phyloP scores from a whole-genome alignment of 23 tunicate species.

The Ciona savignyi region DNA sequence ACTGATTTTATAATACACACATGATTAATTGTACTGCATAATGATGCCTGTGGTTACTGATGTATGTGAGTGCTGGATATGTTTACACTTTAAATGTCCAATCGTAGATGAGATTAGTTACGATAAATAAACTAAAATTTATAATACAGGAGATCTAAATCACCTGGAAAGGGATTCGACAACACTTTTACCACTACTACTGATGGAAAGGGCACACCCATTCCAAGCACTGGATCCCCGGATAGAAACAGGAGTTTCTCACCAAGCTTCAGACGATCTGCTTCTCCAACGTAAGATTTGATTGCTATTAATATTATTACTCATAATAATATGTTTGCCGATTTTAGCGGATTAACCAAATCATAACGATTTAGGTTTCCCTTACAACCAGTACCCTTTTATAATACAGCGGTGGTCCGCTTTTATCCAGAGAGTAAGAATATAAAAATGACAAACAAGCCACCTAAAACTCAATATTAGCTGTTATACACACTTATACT shows the following conservation, averaged over 20 bases:
- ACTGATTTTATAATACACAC: no score
- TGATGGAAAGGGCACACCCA: conserved; percentile 90
- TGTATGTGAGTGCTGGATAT: no score
- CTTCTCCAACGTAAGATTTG: conserved; percentile 77
- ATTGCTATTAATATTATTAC: neutral
- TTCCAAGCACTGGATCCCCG: conserved; percentile 92
- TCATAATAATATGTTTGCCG: neutral
- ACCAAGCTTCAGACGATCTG: conserved; percentile 56
- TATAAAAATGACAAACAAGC: neutral
- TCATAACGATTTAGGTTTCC: neutral
- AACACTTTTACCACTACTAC: conserved; percentile 93
- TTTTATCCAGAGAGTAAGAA: neutral
- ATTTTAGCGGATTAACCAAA: neutral
- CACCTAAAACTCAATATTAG: no score
- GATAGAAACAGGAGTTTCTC: conserved; percentile 83
- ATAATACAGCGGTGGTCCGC: neutral
- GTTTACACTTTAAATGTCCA: neutral
- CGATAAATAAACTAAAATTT: neutral
- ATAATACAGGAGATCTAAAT: conserved; percentile 49
- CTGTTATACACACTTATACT: no score
- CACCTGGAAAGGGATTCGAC: conserved; percentile 92
- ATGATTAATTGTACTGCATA: no score
- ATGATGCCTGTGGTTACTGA: no score
- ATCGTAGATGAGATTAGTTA: neutral
- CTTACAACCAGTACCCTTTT: neutral